Evolutionary conservation across 2,113 vertebrate genomes (phyloP), one percentile per base, ranked within the genome.

Genomic region (Tor tambroides): DNA sequence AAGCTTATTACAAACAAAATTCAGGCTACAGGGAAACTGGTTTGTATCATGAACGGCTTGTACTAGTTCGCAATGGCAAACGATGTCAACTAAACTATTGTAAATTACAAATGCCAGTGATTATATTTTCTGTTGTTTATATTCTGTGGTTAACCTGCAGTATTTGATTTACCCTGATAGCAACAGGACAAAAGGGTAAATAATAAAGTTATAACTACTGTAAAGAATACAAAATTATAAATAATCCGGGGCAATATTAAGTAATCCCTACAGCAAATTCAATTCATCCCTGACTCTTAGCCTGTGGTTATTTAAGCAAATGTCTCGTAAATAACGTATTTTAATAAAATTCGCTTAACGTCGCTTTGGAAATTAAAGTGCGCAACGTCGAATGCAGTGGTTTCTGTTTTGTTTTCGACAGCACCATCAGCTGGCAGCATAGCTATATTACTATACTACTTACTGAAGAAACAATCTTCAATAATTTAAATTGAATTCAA

Each of bases 351-450:
- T 43, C 0, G 11, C 6, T 21, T 38, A 21, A 71, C 67, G 10
- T 15, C 15, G 17, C 8, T 12, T 41, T 6, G 23, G 7, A 26
- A 81, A 61, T n/a, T 28, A 23, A 65, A 81, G 35, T 65, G 59
- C n/a, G 38, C 38, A 19, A 81, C 79, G 35, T 65, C 8, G 35
- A 14, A n/a, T 43, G 56, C 38, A 65, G 17, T 81, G 35, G 59
- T 63, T 81, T 81, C 59, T 41, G 56, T 43, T 81, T 38, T 17
- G 32, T 17, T 80, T 80, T 43, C n/a, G 35, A 81, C 79, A 65
- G 79, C 35, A 63, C 23, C 79, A 43, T 63, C 35, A 63, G 14
- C 32, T 43, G 56, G 32, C 23, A 81, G 63, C 38, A 41, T 8
- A 9, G 28, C 7, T 14, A 26, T 11, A 75, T 8, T 41, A 74